Evolutionary conservation across 2,797 vertebrate genomes (phyloP).

Genomic region (Schizopygopsis malacanthus): DNA sequence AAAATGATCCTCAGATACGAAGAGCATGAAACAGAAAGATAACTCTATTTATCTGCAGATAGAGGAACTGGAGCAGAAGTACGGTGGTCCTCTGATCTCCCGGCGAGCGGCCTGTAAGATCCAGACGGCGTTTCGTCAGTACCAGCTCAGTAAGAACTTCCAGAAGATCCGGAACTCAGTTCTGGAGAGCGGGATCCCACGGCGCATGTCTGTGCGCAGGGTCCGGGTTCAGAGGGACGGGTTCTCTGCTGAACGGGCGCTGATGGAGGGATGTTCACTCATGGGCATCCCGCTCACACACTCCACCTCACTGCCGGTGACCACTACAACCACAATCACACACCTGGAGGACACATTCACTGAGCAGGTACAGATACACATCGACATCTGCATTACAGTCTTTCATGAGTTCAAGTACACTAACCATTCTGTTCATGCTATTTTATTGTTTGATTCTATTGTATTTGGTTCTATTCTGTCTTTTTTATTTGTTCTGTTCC

Average conservation of each 20-base stretch:
- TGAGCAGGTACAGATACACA: constrained; percentile 75
- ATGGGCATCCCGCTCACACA: constrained; percentile 87
- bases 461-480: not conserved
- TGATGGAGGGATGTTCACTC: constrained; percentile 84
- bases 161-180: constrained; percentile 98
- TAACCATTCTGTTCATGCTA: not conserved
- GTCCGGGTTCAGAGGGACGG: constrained; percentile 83
- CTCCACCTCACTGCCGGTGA: constrained; percentile 88
- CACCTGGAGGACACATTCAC: constrained; percentile 98
- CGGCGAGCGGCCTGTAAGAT: constrained; percentile 95
- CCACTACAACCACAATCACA: constrained; percentile 86
- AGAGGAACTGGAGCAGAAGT: constrained; percentile 98
- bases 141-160: constrained; percentile 99
- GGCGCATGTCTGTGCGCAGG: constrained; percentile 93
- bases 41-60: constrained; percentile 80
- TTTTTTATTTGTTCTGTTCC: not conserved
- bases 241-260: constrained; percentile 80
- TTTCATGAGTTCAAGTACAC: not conserved
- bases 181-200: constrained; percentile 92
- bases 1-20: constrained; percentile 6
- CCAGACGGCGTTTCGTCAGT: constrained; percentile 97
- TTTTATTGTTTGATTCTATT: not conserved
- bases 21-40: not conserved
- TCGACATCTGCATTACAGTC: not conserved
- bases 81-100: constrained; percentile 94